These are phyloP conservation scores for Epiblema foenella DNA, from an alignment of 2,888 invertebrate genomes.

Conservation along the genomic window DNA sequence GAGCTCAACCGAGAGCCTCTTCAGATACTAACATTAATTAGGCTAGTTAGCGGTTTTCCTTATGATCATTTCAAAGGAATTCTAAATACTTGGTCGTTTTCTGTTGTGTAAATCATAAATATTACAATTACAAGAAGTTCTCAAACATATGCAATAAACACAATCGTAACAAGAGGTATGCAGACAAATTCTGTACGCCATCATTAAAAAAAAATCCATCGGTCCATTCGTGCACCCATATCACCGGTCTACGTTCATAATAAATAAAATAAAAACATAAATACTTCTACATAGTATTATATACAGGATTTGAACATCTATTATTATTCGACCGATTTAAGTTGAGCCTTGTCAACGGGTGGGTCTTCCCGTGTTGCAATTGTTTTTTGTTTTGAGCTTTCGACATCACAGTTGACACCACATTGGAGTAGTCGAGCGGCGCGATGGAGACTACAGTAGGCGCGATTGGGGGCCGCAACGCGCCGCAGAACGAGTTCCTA, in stretches of 20 bases:
- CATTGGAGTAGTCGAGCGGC: slow-evolving; percentile 81
- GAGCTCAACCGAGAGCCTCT: neutral
- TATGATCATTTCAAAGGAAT: slow-evolving; percentile 14
- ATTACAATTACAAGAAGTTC: slow-evolving; percentile 27
- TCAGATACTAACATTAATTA: neutral
- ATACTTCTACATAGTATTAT: slow-evolving; percentile 93
- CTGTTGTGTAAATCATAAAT: slow-evolving; percentile 24
- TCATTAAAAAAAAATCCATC: slow-evolving; percentile 15
- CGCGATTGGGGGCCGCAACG: slow-evolving; percentile 70
- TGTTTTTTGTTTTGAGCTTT: slow-evolving; percentile 91
- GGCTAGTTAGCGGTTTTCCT: slow-evolving; percentile 3
- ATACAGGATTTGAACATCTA: slow-evolving; percentile 91
- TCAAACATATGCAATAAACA: slow-evolving; percentile 18
- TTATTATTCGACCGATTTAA: slow-evolving; percentile 88
- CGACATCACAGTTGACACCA: slow-evolving; percentile 88
- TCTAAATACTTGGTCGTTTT: slow-evolving; percentile 23
- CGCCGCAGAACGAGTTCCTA: slow-evolving; percentile 59
- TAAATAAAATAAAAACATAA: slow-evolving; percentile 81
- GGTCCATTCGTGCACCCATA: slow-evolving; percentile 29
- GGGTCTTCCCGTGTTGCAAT: slow-evolving; percentile 95
- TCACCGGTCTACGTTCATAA: slow-evolving; percentile 38
- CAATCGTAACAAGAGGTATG: slow-evolving; percentile 9
- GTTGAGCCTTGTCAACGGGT: slow-evolving; percentile 95
- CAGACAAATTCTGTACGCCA: slow-evolving; percentile 16
- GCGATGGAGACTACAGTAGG: slow-evolving; percentile 72